These are phyloP conservation scores for Diloba caeruleocephala DNA, from an alignment of 2,888 invertebrate genomes.

Conservation along the genomic window DNA sequence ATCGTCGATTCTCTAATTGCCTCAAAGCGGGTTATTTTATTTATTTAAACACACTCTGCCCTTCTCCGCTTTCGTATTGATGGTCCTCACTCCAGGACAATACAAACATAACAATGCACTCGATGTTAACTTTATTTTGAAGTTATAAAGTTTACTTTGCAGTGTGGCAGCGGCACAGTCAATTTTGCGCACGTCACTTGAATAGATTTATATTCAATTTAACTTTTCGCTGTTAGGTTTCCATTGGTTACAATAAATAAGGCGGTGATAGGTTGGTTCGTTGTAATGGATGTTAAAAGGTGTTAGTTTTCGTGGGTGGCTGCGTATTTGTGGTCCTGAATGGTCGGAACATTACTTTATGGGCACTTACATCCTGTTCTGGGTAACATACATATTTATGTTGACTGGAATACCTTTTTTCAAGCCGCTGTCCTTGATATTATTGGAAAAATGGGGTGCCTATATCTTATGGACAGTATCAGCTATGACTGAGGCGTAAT, in stretches of 20 bases:
- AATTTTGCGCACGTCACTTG: constrained; percentile 41
- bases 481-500: too few relatives aligned
- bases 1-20: constrained; percentile 64
- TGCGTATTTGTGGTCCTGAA: constrained; percentile 10
- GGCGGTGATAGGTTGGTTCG: constrained; percentile 39
- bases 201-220: constrained; percentile 73
- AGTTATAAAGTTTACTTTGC: constrained; percentile 9
- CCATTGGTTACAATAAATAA: constrained; percentile 64
- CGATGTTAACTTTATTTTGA: neutral
- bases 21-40: constrained; percentile 65
- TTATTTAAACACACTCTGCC: constrained; percentile 68
- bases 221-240: constrained; percentile 67
- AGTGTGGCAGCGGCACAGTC: neutral
- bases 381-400: constrained; percentile 12
- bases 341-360: constrained; percentile 25
- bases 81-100: constrained; percentile 43
- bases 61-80: constrained; percentile 60
- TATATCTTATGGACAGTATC: too few relatives aligned
- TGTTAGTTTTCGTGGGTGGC: constrained; percentile 23
- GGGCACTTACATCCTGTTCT: constrained; percentile 32
- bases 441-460: too few relatives aligned
- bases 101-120: constrained; percentile 14
- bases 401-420: neutral
- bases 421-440: too few relatives aligned
- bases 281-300: constrained; percentile 38